Percentiles rank a stretch among this genome's conserved stretches.
Evolutionary conservation across 2,113 vertebrate genomes (phyloP).

Genomic region (Malurus alboscapulatus): DNA sequence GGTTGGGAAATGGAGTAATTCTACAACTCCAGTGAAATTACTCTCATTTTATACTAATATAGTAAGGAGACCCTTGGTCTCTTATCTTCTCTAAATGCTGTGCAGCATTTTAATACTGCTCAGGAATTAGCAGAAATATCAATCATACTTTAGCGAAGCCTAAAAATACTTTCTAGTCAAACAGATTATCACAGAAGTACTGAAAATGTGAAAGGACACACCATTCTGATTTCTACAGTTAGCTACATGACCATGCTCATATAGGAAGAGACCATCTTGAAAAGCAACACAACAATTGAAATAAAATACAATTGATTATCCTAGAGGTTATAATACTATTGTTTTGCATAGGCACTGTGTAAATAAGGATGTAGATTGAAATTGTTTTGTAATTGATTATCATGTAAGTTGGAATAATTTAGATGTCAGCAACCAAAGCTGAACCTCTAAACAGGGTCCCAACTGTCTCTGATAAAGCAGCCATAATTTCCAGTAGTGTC

Average conservation of each 20-base stretch:
- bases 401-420: neutral
- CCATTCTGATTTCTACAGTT: neutral
- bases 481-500: neutral
- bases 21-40: neutral
- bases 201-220: neutral
- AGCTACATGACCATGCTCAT: neutral
- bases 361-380: neutral
- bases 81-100: neutral
- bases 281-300: neutral
- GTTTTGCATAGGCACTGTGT: neutral
- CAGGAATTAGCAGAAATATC: slow-evolving; percentile 39
- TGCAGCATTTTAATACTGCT: slow-evolving; percentile 1
- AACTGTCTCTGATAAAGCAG: neutral
- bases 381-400: neutral
- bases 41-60: neutral
- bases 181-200: neutral
- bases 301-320: neutral
- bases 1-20: neutral
- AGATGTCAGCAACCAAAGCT: neutral
- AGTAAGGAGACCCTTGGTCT: neutral
- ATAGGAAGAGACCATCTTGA: neutral
- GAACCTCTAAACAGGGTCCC: neutral
- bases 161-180: slow-evolving; percentile 35
- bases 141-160: slow-evolving; percentile 23
- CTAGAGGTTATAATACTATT: neutral